Base-by-base conservation (phyloP, 2,113 vertebrate species). In the Cavia aperea region DNA sequence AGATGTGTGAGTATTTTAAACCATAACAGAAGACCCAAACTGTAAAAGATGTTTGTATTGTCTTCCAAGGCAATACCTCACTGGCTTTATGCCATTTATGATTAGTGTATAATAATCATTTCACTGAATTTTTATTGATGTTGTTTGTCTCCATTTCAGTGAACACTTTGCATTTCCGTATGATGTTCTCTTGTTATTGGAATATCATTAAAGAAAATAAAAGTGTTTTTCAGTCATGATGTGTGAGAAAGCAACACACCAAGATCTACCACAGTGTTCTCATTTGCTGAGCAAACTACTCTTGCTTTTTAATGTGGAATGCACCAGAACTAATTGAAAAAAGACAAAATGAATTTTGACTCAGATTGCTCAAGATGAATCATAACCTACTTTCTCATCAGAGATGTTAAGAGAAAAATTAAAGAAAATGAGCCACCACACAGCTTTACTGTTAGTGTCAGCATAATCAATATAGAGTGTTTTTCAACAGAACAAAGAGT, bases 361-460 rank as follows among this genome's bases (percentile, higher is more conserved):
- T 98, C 97, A 98, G 95, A 96, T 96, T 94, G 93, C 96, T 54
- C 96, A 94, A 94, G 96, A 97, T 98, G 97, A 98, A 97, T 98
- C 97, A 98, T 98, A 97, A 97, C 97, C 96, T 95, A 96, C 97
- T 97, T 98, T 97, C 97, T 98, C 96, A 96, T 97, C 96, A 86
- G 89, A 97, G 94, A 97, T 93, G 93, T 49, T 84, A 78, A 86
- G 85, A 91, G 83, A 93, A 92, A 96, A 94, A 89, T 85, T 86
- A 84, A 95, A 95, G 94, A 94, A 86, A 94, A 87, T 77, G 85
- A 89, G 81, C 90, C 95, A 96, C 95, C 96, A 95, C 96, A 95
- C 93, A 88, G 7, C 86, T 92, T 96, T 95, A 93, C 95, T 96
- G 95, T 96, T 96, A 84, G 3, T 89, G 96, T 98, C 97, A 98